A percentile compares a stretch with the other conserved stretches of the same genome.
Evolutionary conservation across 1,140 invertebrate genomes (phyloP).

Genomic region (Leptinotarsa lineolata): DNA sequence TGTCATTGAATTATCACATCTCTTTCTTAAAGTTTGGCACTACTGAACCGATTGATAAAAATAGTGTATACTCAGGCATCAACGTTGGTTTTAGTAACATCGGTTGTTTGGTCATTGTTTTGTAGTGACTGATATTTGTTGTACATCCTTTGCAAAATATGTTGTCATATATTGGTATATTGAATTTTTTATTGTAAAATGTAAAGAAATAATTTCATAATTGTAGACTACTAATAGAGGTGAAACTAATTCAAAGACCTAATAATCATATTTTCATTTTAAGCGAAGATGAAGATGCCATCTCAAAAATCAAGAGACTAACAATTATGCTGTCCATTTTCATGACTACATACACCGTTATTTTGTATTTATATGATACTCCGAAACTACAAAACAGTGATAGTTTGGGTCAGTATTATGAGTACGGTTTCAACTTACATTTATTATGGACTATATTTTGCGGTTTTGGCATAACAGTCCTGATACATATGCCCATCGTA

Average conservation of each 20-base stretch:
- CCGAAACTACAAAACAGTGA: constrained; percentile 35
- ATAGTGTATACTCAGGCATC: no score
- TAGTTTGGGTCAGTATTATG: constrained; percentile 28
- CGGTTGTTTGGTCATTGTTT: no score
- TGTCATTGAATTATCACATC: no score
- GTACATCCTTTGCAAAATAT: no score
- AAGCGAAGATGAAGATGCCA: constrained; percentile 24
- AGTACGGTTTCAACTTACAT: constrained; percentile 25
- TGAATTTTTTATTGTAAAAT: no score
- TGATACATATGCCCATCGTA: constrained; percentile 30
- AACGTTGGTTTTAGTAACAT: no score
- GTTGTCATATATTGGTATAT: no score
- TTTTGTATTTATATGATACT: constrained; percentile 30
- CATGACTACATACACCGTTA: constrained; percentile 31
- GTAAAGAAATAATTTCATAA: no score
- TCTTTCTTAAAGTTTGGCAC: no score
- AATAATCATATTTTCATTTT: constrained; percentile 2
- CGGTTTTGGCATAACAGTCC: constrained; percentile 24
- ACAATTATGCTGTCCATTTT: constrained; percentile 36
- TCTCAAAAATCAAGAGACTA: constrained; percentile 32
- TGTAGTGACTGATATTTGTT: no score
- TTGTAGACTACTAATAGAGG: not conserved
- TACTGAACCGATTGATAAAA: no score
- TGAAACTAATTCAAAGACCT: not conserved
- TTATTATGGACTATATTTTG: constrained; percentile 29